These are phyloP conservation scores for Drosophila dives DNA, from an alignment of 2,888 invertebrate species.

Conservation along the genomic window DNA sequence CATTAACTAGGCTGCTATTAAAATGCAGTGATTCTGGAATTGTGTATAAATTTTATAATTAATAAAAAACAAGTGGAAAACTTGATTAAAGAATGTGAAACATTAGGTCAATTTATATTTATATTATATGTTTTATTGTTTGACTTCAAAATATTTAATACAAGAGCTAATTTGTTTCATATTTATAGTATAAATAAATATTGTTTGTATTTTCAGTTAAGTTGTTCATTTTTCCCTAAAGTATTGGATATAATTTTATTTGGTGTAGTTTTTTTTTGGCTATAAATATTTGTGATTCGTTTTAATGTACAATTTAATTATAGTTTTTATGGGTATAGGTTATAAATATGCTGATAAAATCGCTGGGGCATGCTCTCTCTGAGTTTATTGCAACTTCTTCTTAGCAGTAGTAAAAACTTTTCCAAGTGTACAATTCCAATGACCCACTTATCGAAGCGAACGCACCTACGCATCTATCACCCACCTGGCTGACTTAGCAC, in stretches of 20 bases:
- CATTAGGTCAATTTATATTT: background rate
- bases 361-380: background rate
- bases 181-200: background rate
- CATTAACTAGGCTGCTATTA: background rate
- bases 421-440: conserved; percentile 27
- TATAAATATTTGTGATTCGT: background rate
- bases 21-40: background rate
- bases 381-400: conserved; percentile 13
- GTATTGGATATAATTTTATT: background rate
- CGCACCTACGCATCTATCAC: conserved; percentile 49
- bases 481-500: conserved; percentile 14
- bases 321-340: background rate
- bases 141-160: background rate
- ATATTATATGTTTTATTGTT: background rate
- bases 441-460: conserved; percentile 60
- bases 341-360: background rate
- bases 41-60: background rate
- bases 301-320: background rate
- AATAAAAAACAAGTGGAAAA: background rate
- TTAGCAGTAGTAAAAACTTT: conserved; percentile 8
- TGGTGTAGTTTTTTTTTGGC: background rate
- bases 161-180: background rate
- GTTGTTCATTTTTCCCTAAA: background rate
- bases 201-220: background rate
- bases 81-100: background rate